phyloP scores from a whole-genome alignment of 2,797 vertebrate species.

The Tauraco hartlaubi region DNA sequence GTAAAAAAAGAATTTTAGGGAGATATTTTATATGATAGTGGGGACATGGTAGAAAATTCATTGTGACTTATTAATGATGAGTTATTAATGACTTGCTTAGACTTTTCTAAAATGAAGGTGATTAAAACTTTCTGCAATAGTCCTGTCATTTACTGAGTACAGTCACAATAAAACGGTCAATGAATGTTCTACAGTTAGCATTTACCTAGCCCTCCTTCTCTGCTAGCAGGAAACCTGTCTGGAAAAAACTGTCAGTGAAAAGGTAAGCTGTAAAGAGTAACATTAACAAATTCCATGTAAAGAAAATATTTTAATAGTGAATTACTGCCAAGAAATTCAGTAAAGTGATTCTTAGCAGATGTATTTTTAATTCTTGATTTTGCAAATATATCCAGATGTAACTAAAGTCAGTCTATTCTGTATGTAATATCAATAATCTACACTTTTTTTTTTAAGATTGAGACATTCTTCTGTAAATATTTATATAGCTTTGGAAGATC shows the following conservation, averaged over 20 bases:
- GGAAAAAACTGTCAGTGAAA: background rate
- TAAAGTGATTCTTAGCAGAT: background rate
- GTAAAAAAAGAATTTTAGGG: background rate
- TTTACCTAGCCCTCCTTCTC: background rate
- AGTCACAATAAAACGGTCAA: background rate
- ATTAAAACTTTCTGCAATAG: background rate
- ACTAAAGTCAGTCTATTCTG: background rate
- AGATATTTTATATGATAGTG: background rate
- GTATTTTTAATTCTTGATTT: slow-evolving; percentile 36
- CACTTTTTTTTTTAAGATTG: background rate
- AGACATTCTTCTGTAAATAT: background rate
- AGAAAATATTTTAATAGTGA: slow-evolving; percentile 42
- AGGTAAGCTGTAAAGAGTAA: background rate
- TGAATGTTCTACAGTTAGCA: background rate
- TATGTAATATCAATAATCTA: background rate
- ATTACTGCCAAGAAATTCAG: slow-evolving; percentile 27
- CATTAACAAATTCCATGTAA: slow-evolving; percentile 1
- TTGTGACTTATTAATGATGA: background rate
- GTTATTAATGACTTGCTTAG: background rate
- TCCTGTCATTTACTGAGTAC: background rate
- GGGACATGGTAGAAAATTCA: background rate
- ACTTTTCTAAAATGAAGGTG: background rate
- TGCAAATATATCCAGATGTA: background rate
- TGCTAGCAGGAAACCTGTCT: slow-evolving; percentile 2
- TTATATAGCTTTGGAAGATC: background rate